phyloP scores from a whole-genome alignment of 23 tunicate species.

The Styela plicata region DNA sequence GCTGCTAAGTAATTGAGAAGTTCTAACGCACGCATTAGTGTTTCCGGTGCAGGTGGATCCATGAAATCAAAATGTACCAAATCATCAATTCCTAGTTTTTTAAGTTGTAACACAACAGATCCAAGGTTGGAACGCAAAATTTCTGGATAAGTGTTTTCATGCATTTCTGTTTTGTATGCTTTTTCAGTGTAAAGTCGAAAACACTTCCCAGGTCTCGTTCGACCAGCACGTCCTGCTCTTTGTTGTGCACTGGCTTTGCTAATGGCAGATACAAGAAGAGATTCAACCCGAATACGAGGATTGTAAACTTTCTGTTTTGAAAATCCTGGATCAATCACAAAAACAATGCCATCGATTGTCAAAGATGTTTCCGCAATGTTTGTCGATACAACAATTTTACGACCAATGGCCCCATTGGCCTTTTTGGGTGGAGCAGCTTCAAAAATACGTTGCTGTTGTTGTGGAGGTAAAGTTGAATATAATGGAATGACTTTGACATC shows the following conservation, averaged over 20 bases:
- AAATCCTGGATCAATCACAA: constrained; percentile 98
- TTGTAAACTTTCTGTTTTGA: constrained; percentile 98
- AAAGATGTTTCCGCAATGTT: constrained; percentile 97
- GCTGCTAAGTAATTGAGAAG: constrained; percentile 94
- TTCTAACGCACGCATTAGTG: constrained; percentile 91
- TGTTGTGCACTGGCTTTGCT: constrained; percentile 98
- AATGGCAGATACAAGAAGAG: constrained; percentile 91
- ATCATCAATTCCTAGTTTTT: constrained; percentile 95
- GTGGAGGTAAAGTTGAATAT: constrained; percentile 89
- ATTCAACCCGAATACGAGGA: constrained; percentile 96
- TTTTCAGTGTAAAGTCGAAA: constrained; percentile 94
- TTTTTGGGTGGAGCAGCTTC: constrained; percentile 86
- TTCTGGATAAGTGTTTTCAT: constrained; percentile 94
- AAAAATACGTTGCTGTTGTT: constrained; percentile 87
- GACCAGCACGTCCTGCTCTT: constrained; percentile 93
- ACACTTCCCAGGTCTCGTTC: constrained; percentile 96
- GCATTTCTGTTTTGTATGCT: constrained; percentile 92
- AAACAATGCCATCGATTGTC: constrained; percentile 96
- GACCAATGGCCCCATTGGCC: constrained; percentile 87
- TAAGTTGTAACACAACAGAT: constrained; percentile 86
- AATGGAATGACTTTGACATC: constrained; percentile 84
- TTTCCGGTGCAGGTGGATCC: constrained; percentile 99
- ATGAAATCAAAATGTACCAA: constrained; percentile 94
- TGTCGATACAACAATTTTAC: constrained; percentile 91
- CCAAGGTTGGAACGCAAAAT: constrained; percentile 93